phyloP scores from a whole-genome alignment of 2,797 vertebrate genomes.

The Caiman crocodilus region DNA sequence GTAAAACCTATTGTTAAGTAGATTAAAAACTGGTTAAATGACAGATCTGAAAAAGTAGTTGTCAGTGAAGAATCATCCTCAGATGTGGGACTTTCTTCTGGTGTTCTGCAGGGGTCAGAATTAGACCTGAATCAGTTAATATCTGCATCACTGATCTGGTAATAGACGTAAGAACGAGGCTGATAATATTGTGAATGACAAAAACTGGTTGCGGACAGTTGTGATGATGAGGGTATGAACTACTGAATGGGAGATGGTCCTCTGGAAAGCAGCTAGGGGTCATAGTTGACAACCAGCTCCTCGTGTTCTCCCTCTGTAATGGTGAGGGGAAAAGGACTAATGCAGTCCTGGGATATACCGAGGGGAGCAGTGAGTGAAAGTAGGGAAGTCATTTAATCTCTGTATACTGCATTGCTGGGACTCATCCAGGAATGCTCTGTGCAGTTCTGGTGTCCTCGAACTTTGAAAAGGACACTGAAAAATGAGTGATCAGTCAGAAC shows the following conservation, averaged over 20 bases:
- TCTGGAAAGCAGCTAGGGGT: background rate
- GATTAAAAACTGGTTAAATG: background rate
- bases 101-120: slow-evolving; percentile 11
- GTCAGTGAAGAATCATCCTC: slow-evolving; percentile 24
- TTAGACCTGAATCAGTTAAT: slow-evolving; percentile 27
- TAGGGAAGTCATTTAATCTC: background rate
- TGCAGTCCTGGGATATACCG: background rate
- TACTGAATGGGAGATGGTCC: background rate
- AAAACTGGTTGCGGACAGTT: background rate
- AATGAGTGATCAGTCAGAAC: background rate
- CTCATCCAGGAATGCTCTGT: background rate
- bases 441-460: background rate
- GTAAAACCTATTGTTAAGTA: background rate
- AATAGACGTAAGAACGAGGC: slow-evolving; percentile 45
- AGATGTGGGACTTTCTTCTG: slow-evolving; percentile 29
- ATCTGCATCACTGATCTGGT: slow-evolving; percentile 36
- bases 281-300: background rate
- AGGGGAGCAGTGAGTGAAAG: background rate
- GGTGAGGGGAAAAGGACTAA: background rate
- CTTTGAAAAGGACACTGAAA: background rate
- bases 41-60: slow-evolving; percentile 52
- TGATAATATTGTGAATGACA: slow-evolving; percentile 3
- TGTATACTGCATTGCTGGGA: too few species aligned
- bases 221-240: background rate
- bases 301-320: background rate